A percentile compares a stretch with the other conserved stretches of the same genome.
phyloP scores from a whole-genome alignment of 2,113 vertebrate genomes.

The Caloenas nicobarica region DNA sequence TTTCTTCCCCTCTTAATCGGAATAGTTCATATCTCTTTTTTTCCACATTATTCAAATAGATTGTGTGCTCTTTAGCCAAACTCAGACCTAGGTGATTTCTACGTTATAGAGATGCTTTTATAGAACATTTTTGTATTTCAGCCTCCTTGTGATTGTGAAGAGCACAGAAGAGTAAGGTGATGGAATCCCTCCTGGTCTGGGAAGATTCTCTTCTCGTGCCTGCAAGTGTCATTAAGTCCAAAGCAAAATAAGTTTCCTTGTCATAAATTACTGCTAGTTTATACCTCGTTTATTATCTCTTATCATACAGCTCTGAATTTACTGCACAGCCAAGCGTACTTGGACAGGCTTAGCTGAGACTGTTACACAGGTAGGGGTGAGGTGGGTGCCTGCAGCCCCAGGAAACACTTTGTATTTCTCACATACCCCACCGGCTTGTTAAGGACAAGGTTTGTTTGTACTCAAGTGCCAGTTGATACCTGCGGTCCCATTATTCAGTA shows the following conservation, averaged over 20 bases:
- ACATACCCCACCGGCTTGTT: not conserved
- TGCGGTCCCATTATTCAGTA: not conserved
- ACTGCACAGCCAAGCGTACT: rapidly evolving
- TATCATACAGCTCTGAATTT: not conserved
- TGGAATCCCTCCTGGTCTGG: not conserved
- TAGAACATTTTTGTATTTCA: not conserved
- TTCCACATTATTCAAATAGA: not conserved
- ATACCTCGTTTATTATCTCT: not conserved
- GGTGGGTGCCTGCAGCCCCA: not conserved
- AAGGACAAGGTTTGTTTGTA: not conserved
- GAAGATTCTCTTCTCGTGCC: not conserved
- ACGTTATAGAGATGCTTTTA: not conserved
- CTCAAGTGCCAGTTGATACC: not conserved
- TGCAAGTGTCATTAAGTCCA: not conserved
- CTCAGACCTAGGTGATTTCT: not conserved
- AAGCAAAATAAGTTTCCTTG: not conserved
- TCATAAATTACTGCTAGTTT: not conserved
- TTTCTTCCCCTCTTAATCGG: not conserved
- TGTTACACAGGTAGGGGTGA: rapidly evolving
- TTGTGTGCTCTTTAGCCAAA: not conserved
- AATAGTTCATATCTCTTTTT: not conserved
- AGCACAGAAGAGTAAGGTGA: not conserved
- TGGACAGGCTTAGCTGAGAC: rapidly evolving
- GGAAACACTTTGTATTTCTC: not conserved
- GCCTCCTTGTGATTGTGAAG: not conserved